These are phyloP conservation scores for Drosophila navojoa DNA, from an alignment of 1,140 invertebrate genomes.

Conservation along the genomic window DNA sequence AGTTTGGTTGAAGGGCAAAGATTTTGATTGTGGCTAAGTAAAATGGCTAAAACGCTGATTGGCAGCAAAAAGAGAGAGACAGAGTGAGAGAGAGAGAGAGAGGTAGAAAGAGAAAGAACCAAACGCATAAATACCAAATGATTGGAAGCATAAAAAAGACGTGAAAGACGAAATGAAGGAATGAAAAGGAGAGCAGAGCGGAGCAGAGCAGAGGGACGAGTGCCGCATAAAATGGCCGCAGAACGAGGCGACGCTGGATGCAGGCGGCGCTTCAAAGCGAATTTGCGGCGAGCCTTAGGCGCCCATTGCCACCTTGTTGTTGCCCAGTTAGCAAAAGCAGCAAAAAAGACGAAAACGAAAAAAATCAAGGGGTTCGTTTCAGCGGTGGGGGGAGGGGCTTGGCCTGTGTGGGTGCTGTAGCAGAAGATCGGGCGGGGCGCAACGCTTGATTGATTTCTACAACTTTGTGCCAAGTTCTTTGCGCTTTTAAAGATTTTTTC, in stretches of 20 bases:
- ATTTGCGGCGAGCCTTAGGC: slow-evolving; percentile 35
- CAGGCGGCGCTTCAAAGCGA: slow-evolving; percentile 38
- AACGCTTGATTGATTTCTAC: slow-evolving; percentile 74
- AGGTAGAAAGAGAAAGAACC: slow-evolving; percentile 56
- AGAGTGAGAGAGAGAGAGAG: slow-evolving; percentile 49
- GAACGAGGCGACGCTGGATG: slow-evolving; percentile 17
- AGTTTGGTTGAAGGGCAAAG: neutral
- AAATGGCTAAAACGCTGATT: slow-evolving; percentile 69
- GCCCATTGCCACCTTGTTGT: slow-evolving; percentile 66
- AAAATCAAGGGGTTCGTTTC: neutral
- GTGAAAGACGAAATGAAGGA: slow-evolving; percentile 28
- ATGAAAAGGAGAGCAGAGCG: slow-evolving; percentile 3
- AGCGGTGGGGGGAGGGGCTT: neutral
- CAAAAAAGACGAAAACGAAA: no score
- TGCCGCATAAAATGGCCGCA: slow-evolving; percentile 39
- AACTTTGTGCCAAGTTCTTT: slow-evolving; percentile 67
- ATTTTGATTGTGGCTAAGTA: slow-evolving; percentile 9
- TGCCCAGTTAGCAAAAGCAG: neutral
- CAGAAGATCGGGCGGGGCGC: neutral
- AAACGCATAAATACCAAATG: slow-evolving; percentile 77
- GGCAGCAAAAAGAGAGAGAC: slow-evolving; percentile 24
- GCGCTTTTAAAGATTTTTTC: slow-evolving; percentile 42
- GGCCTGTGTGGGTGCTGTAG: slow-evolving; percentile 1
- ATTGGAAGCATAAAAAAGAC: slow-evolving; percentile 70
- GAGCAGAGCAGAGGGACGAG: slow-evolving; percentile 7